These are phyloP conservation scores for Tapirus indicus DNA, from an alignment of 2,797 vertebrate species.

Conservation along the genomic window DNA sequence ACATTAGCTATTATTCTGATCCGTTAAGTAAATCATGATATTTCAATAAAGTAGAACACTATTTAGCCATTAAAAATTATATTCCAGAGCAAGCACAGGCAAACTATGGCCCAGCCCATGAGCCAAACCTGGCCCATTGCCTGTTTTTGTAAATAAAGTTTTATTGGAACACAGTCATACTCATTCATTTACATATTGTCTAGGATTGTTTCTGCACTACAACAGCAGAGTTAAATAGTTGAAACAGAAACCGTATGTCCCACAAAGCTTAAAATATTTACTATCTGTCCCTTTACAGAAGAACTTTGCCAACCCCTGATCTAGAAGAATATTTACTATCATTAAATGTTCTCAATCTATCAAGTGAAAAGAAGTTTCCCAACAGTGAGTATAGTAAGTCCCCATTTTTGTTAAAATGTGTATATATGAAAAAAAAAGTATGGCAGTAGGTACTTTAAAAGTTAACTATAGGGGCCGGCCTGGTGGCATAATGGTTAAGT, in stretches of 20 bases:
- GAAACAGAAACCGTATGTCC: background rate
- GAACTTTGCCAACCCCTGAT: background rate
- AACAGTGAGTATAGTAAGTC: background rate
- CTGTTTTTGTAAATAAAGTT: conserved; percentile 39
- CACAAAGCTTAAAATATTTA: conserved; percentile 29
- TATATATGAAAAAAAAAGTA: background rate
- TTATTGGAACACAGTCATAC: background rate
- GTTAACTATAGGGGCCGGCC: background rate
- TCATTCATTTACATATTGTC: background rate
- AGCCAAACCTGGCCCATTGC: background rate
- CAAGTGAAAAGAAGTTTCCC: conserved; percentile 14
- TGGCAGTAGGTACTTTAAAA: background rate
- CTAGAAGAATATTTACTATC: conserved; percentile 13
- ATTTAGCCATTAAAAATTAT: background rate
- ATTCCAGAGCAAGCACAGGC: background rate
- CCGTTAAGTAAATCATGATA: background rate
- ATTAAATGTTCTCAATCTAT: background rate
- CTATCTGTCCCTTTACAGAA: conserved; percentile 1
- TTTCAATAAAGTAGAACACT: background rate
- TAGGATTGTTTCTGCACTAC: background rate
- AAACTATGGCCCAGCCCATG: background rate
- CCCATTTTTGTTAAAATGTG: background rate
- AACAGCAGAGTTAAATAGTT: background rate
- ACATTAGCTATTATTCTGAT: background rate
- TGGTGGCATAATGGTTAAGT: too few species aligned